Evolutionary conservation across 2,797 vertebrate genomes (phyloP).

Genomic region (Cuculus canorus): DNA sequence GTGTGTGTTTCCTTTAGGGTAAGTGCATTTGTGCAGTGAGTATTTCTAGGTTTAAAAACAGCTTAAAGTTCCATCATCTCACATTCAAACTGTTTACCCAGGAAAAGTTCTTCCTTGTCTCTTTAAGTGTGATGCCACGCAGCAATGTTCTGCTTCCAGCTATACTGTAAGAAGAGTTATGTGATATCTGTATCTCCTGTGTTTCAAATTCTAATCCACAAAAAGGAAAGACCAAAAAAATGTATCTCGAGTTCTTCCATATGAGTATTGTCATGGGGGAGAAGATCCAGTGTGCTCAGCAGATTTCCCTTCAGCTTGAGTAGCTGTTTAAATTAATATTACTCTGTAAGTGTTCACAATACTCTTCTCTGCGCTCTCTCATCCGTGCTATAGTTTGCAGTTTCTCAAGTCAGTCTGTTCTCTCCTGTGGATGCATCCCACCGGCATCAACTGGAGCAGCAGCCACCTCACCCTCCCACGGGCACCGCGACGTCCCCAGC

Average conservation of each 20-base stretch:
- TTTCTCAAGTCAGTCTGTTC: background rate
- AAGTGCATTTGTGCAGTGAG: background rate
- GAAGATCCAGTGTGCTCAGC: background rate
- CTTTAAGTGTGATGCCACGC: background rate
- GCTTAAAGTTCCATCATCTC: background rate
- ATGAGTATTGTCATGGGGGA: background rate
- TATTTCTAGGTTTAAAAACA: background rate
- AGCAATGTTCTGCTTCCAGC: background rate
- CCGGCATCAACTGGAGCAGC: background rate
- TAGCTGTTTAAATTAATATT: background rate
- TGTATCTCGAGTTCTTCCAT: background rate
- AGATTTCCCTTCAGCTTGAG: background rate
- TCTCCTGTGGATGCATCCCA: background rate
- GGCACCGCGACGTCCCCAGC: fast-evolving
- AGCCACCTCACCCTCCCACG: background rate
- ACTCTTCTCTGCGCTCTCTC: background rate
- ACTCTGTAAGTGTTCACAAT: background rate
- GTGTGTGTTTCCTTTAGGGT: background rate
- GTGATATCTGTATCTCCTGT: background rate
- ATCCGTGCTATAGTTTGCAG: background rate
- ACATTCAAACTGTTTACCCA: background rate
- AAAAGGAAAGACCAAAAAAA: background rate
- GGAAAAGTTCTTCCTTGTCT: background rate
- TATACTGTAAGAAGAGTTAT: background rate
- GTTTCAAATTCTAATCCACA: too few relatives aligned